phyloP scores from a whole-genome alignment of 2,797 vertebrate species.

The Hafferia zeledoni region DNA sequence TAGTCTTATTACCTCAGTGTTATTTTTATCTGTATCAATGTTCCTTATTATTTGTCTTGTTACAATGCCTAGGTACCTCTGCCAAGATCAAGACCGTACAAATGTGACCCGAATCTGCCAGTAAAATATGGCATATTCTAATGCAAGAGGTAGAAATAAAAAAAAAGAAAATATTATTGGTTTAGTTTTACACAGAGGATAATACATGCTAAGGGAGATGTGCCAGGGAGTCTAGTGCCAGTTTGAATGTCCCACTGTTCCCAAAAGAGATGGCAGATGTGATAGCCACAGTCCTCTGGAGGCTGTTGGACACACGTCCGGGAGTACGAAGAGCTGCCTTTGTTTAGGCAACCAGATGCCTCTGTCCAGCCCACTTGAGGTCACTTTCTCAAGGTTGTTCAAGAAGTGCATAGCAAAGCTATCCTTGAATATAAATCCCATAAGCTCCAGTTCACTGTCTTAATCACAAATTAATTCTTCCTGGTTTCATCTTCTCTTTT shows the following conservation, averaged over 20 bases:
- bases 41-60: slow-evolving; percentile 23
- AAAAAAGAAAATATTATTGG: not conserved
- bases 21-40: not conserved
- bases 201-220: not conserved
- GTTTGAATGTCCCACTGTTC: not conserved
- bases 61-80: not conserved
- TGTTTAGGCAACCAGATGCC: not conserved
- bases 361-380: not conserved
- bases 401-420: not conserved
- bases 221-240: not conserved
- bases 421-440: not conserved
- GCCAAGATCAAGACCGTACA: slow-evolving; percentile 7
- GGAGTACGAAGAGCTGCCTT: rapidly evolving
- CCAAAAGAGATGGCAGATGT: not conserved
- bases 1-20: not conserved
- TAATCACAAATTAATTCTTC: slow-evolving; percentile 25
- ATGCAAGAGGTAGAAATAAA: not conserved
- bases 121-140: not conserved
- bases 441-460: not conserved
- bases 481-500: not conserved
- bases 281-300: not conserved
- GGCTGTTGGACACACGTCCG: not conserved
- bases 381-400: not conserved
- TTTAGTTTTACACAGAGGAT: not conserved
- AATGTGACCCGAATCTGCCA: slow-evolving; percentile 30